Evolutionary conservation across 2,797 vertebrate species (phyloP).

Genomic region (Simalia tracyae): DNA sequence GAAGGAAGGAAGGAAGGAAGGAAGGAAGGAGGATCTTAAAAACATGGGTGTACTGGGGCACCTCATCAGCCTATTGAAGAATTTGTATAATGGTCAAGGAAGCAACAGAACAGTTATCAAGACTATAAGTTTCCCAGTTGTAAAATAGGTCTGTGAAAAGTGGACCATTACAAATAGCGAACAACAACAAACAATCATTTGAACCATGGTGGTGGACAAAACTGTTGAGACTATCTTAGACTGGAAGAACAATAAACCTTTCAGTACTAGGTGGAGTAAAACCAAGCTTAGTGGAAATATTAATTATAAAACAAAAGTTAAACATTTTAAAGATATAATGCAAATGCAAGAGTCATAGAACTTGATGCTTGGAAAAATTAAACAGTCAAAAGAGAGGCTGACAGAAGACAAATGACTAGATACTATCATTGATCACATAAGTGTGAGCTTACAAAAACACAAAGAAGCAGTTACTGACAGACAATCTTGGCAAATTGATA

Average conservation of each 20-base stretch:
- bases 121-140: neutral
- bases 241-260: neutral
- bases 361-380: neutral
- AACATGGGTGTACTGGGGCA: no score
- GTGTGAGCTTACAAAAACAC: neutral
- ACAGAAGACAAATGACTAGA: neutral
- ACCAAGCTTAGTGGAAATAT: neutral
- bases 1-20: neutral
- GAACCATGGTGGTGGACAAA: neutral
- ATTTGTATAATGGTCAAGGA: neutral
- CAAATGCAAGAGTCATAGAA: neutral
- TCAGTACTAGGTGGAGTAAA: neutral
- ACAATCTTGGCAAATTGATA: neutral
- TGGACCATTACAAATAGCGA: neutral
- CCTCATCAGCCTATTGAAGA: neutral
- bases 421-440: neutral
- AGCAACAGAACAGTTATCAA: neutral
- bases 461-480: neutral
- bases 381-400: neutral
- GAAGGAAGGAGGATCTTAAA: neutral
- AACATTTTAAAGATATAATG: neutral
- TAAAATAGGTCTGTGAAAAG: neutral
- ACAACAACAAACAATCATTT: neutral
- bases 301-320: neutral
- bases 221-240: neutral